Evolutionary conservation across 92 coral and sea anemone species (phyloP), one percentile per base, ranked within the genome.

Genomic region (Heteractis magnifica): DNA sequence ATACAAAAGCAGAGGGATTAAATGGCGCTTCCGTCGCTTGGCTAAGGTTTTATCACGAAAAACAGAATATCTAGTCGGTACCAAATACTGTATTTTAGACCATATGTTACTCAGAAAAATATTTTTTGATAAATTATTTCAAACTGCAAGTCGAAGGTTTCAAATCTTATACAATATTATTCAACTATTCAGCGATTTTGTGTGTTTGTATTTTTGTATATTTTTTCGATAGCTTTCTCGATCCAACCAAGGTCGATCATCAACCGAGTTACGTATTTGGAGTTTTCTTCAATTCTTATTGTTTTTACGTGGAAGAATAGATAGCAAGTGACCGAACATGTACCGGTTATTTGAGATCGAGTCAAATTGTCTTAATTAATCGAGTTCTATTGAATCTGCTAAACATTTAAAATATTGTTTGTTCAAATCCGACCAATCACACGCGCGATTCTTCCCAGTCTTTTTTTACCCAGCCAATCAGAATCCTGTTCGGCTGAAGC

Each of bases 1-100:
- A 76, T 52, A 76, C 23, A 14, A 76, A 20, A 18, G 20, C 18
- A 76, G 58, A 52, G 65, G 79, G 64, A 64, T 51, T 76, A 51
- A 76, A 51, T 20, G 79, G 56, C 79, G 79, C 79, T 76, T 76
- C 79, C 79, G 79, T 76, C 11, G 73, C 49, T 68, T n/a, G 73
- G 41, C 71, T 68, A 20, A 26, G 44, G 44, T 68, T 68, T 68
- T 68, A 68, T 68, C 73, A 20, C 44, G 49, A 68, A 68, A 68
- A 21, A 68, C 7, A 62, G 21, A 62, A 23, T 20, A 26, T 26
- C 3, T 10, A 68, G 10, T 68, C 49, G 23, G 23, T 10, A 10
- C 6, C 10, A 68, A 68, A 68, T 16, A 68, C 4, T 68, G 26
- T 21, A 68, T 68, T 23, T 68, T 68, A 68, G 12, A 20, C 49